Base-by-base conservation (phyloP, 1,140 invertebrate species). In the Pseudomyrmex cubaensis region DNA sequence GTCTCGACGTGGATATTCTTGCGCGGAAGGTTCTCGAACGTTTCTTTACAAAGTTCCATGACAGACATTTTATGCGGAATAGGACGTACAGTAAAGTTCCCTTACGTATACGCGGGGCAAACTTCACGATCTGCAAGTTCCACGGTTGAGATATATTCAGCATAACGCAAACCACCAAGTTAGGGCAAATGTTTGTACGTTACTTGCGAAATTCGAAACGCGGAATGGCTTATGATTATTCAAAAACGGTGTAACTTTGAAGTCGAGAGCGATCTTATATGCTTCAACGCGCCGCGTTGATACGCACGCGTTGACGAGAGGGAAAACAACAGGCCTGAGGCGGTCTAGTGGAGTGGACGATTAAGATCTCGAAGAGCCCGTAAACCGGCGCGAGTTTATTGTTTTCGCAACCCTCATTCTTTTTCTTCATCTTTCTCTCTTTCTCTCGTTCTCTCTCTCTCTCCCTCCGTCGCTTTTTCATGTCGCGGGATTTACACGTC, bases 401-500 rank as follows among this genome's bases (percentile, higher is more conserved):
- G 57, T 82, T 70, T 83, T 70, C 48, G 13, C 66, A 72, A 52
- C 35, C 46, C 62, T 52, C 22, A 64, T 64, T 13, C 12, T 20
- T 61, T 10, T 46, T 63, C 54, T 2, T 17, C 20, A 5, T 2
- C 61, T 56, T 56, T 63, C 10, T 1, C 44, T 8, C 56, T 46
- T 52, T 52, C 64, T 56, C 52, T 46, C 64, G 50, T 7, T 35
- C 35, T 35, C 72, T 52, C 59, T 20, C 64, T 61, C 83, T 46
- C n/a, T 15, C 44, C 46, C 20, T 61, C 46, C 46, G 8, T 35
- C 70, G 82, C 73, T 87, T 85, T 83, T 88, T 82, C 85, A 74
- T 46, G 74, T 86, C 82, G 84, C 82, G 86, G 89, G 91, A 93
- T 93, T 93, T 92, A 93, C 92, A 90, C 91, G 89, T 90, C 90